Conservation (phyloP, 2,797 vertebrate genomes). For the Helicolenus hilgendorfi region DNA sequence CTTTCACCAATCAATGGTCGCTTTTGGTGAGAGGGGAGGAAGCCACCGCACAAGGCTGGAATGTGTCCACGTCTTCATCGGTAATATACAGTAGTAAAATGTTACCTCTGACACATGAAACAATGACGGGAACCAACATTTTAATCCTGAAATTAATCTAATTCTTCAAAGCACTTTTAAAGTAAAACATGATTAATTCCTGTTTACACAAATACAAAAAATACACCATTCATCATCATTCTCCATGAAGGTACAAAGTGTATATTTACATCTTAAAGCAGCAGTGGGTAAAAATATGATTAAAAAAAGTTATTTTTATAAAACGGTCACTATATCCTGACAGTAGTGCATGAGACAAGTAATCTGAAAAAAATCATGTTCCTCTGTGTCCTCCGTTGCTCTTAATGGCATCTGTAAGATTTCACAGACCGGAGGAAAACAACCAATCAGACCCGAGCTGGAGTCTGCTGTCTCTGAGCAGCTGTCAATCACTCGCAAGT, state of each 20-base stretch:
- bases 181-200: neutral
- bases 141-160: neutral
- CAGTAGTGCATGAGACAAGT: neutral
- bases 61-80: conserved; percentile 22
- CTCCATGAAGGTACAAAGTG: neutral
- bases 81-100: neutral
- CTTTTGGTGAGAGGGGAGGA: conserved; percentile 45
- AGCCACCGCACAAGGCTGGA: conserved; percentile 41
- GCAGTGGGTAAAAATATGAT: too few species aligned
- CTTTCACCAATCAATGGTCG: conserved; percentile 55
- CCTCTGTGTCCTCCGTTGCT: neutral
- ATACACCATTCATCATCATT: neutral
- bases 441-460: neutral
- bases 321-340: neutral
- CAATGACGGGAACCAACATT: neutral
- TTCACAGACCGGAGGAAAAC: neutral
- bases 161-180: neutral
- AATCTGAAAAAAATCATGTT: neutral
- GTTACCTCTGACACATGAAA: neutral
- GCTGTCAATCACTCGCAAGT: too few species aligned
- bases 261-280: neutral
- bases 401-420: neutral
- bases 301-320: too few species aligned
- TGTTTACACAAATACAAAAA: neutral
- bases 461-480: fast-evolving